Evolutionary conservation across 2,113 vertebrate genomes (phyloP).

Genomic region (Natator depressus): DNA sequence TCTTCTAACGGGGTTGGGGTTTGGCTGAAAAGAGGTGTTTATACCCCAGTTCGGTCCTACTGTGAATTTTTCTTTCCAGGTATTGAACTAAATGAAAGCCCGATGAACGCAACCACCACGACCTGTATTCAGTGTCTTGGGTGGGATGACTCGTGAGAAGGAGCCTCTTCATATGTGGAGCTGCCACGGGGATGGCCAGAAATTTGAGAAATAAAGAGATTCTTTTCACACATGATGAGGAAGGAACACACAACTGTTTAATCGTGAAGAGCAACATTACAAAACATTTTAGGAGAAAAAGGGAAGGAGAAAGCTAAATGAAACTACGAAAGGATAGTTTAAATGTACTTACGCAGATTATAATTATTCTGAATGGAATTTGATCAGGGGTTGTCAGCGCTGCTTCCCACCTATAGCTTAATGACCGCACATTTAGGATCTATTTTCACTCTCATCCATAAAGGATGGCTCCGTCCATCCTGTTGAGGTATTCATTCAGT

Average conservation of each 20-base stretch:
- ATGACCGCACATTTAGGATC: neutral
- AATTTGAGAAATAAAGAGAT: neutral
- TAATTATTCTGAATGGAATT: neutral
- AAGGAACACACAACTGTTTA: neutral
- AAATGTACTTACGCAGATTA: neutral
- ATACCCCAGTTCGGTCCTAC: neutral
- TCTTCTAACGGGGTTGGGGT: neutral
- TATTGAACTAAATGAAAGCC: neutral
- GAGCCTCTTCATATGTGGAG: neutral
- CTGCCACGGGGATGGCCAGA: neutral
- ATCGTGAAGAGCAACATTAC: neutral
- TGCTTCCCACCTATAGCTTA: neutral
- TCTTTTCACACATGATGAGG: neutral
- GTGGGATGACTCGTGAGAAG: neutral
- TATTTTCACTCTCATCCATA: neutral
- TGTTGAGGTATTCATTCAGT: neutral
- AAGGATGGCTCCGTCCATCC: neutral
- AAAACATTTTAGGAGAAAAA: neutral
- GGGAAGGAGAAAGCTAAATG: neutral
- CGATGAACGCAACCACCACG: neutral
- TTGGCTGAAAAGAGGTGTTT: neutral
- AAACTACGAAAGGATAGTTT: neutral
- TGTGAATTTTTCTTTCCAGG: neutral
- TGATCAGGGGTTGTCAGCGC: neutral
- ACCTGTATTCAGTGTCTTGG: neutral